A percentile compares a stretch with the other conserved stretches of the same genome.
Evolutionary conservation across 2,113 vertebrate species (phyloP).

Genomic region (Microcebus lehilahytsara): DNA sequence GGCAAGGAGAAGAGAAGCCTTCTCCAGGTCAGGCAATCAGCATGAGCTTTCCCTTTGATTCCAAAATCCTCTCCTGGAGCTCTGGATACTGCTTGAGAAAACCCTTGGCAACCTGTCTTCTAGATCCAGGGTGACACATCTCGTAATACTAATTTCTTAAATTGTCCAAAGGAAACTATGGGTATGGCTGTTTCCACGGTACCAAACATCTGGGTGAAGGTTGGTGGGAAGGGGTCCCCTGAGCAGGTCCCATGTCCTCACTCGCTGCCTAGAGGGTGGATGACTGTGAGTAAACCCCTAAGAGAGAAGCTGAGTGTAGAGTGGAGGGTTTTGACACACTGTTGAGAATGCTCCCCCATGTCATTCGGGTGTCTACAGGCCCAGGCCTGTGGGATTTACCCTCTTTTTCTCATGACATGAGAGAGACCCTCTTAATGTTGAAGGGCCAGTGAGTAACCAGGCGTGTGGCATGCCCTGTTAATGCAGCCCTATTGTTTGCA

Average conservation of each 20-base stretch:
- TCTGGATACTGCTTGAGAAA: conserved; percentile 78
- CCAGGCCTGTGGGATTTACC: background rate
- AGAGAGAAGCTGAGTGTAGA: background rate
- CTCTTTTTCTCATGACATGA: conserved; percentile 48
- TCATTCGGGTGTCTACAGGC: conserved; percentile 5
- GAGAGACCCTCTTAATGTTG: background rate
- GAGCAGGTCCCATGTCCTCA: conserved; percentile 27
- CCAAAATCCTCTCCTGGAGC: conserved; percentile 71
- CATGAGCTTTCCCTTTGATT: background rate
- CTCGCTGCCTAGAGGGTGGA: conserved; percentile 27
- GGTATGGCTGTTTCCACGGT: background rate
- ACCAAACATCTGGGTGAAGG: conserved; percentile 62
- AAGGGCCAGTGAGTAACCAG: conserved; percentile 6
- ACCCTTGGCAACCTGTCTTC: conserved; percentile 75
- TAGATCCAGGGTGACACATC: conserved; percentile 57
- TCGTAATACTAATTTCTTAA: conserved; percentile 68
- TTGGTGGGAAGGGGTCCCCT: background rate
- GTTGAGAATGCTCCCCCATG: background rate
- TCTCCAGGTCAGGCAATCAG: background rate
- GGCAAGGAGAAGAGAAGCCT: background rate
- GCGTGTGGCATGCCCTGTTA: rapidly evolving
- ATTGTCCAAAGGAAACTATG: conserved; percentile 64
- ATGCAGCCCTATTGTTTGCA: background rate
- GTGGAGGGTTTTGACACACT: background rate
- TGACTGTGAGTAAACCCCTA: conserved; percentile 14